A percentile compares a stretch with the other conserved stretches of the same genome.
phyloP scores from a whole-genome alignment of 2,113 vertebrate genomes.

The Tinamus guttatus region DNA sequence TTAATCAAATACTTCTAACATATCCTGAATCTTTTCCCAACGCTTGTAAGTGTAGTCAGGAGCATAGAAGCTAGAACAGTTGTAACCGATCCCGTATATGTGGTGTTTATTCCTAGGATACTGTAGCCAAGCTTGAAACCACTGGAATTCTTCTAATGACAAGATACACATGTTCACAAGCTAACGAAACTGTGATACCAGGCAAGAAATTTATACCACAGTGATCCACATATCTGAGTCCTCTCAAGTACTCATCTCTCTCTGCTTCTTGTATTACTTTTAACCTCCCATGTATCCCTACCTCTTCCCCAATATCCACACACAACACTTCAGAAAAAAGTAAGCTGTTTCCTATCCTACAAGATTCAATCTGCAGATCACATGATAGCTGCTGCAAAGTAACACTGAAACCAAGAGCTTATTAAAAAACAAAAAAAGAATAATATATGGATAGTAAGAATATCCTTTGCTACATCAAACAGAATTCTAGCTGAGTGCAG shows the following conservation, averaged over 20 bases:
- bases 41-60: not conserved
- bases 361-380: not conserved
- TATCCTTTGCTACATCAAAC: not conserved
- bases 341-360: not conserved
- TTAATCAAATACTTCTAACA: not conserved
- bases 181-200: not conserved
- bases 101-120: not conserved
- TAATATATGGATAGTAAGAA: not conserved
- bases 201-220: not conserved
- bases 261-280: not conserved
- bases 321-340: not conserved
- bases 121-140: slow-evolving; percentile 19
- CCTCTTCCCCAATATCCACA: not conserved
- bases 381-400: not conserved
- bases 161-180: not conserved
- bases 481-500: not conserved
- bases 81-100: not conserved
- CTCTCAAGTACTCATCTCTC: not conserved
- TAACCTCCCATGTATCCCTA: not conserved
- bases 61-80: not conserved
- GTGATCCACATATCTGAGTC: not conserved
- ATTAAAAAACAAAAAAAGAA: not conserved
- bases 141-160: slow-evolving; percentile 13
- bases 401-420: not conserved
- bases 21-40: not conserved